These are phyloP conservation scores for Apamea epomidion DNA, from an alignment of 2,888 invertebrate genomes.

Conservation along the genomic window DNA sequence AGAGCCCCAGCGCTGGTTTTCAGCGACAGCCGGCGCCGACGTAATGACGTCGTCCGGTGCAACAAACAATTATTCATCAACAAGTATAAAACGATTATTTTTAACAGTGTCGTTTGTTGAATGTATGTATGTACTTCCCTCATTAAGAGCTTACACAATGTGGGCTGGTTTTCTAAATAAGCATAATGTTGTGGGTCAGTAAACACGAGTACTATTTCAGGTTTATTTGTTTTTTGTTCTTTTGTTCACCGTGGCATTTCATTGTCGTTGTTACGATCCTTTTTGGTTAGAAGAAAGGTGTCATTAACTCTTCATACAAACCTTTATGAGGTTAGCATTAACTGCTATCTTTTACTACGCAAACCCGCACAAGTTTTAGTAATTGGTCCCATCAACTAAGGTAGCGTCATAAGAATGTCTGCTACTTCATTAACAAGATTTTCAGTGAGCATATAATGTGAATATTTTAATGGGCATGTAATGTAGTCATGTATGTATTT, in stretches of 20 bases:
- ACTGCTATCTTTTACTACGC: background rate
- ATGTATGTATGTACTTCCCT: too few relatives aligned
- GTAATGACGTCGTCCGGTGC: too few relatives aligned
- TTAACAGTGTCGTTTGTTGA: too few relatives aligned
- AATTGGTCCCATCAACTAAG: background rate
- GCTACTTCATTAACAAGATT: background rate
- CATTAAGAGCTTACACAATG: too few relatives aligned
- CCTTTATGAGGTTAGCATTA: background rate
- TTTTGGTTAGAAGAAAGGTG: slow-evolving; percentile 14
- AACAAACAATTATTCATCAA: too few relatives aligned
- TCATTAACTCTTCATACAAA: slow-evolving; percentile 14
- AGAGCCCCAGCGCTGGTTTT: too few relatives aligned
- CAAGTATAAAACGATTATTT: too few relatives aligned
- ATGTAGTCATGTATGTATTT: background rate
- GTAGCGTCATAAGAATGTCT: background rate
- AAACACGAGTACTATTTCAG: slow-evolving; percentile 36
- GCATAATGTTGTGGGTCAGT: slow-evolving; percentile 35
- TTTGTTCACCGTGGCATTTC: slow-evolving; percentile 31
- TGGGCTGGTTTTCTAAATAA: slow-evolving; percentile 48
- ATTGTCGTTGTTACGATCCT: slow-evolving; percentile 7
- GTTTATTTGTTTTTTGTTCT: slow-evolving; percentile 35
- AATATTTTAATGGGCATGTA: background rate
- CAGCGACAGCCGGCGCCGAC: too few relatives aligned
- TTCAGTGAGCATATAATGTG: too few relatives aligned
- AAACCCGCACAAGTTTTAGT: background rate